Percentiles rank a stretch among this genome's conserved stretches.
phyloP scores from a whole-genome alignment of 2,113 vertebrate species.

The Syrrhaptes paradoxus region DNA sequence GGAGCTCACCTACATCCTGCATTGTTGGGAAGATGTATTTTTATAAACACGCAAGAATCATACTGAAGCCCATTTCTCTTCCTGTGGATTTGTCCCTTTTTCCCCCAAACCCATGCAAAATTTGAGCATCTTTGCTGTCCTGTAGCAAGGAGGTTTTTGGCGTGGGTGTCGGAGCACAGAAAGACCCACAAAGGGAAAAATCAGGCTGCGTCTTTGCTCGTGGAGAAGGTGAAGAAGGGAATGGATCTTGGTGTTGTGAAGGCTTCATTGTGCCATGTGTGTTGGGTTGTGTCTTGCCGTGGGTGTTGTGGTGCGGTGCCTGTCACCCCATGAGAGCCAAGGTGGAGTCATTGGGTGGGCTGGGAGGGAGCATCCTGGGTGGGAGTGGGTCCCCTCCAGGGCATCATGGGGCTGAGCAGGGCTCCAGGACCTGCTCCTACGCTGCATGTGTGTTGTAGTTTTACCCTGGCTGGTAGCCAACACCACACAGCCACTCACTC shows the following conservation, averaged over 20 bases:
- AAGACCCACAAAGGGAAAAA: accelerated
- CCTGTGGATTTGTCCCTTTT: accelerated
- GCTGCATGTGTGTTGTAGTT: neutral
- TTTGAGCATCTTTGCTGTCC: neutral
- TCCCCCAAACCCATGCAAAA: neutral
- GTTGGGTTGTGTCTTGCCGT: neutral
- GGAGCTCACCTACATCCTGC: neutral
- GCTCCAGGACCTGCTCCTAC: neutral
- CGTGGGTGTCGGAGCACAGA: accelerated
- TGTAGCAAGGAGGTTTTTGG: neutral
- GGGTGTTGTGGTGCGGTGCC: neutral
- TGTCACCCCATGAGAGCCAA: neutral
- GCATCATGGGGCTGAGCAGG: accelerated
- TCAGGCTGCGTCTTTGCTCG: accelerated
- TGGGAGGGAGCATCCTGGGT: neutral
- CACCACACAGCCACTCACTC: no score
- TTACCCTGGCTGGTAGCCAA: no score
- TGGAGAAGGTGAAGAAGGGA: neutral
- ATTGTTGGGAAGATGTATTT: accelerated
- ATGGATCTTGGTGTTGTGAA: neutral
- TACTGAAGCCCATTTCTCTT: neutral
- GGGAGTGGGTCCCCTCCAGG: neutral
- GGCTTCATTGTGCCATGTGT: accelerated
- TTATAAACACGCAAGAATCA: neutral
- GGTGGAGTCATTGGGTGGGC: neutral